Evolutionary conservation across 2,113 vertebrate genomes (phyloP), one percentile per base, ranked within the genome.

Genomic region (Ameiurus melas): DNA sequence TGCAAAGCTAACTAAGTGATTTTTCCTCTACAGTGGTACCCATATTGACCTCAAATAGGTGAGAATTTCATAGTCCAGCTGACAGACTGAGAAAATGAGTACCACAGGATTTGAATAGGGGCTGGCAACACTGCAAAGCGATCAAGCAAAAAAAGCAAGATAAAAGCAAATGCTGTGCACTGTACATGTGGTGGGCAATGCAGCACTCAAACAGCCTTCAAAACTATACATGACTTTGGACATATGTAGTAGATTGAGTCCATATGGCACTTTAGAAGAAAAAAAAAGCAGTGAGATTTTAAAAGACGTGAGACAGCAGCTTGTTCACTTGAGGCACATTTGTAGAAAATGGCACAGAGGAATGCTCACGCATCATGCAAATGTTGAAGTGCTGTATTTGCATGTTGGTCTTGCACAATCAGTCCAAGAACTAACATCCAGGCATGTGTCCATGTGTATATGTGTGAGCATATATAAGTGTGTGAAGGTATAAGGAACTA

Each of bases 401-500:
- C 92, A 91, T 92, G 93, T 94, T 94, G 91, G 92, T 93, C 92
- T 92, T 92, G 89, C 91, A 92, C 89, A 90, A 90, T 89, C 89
- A 79, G 88, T 89, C 53, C 89, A 92, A 92, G 86, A 90, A 91
- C 90, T 90, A 85, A 68, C 73, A 81, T 87, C 30, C 84, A 85
- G 57, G 84, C 87, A 89, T 82, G 84, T 84, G 71, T 78, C 2
- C n/a, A 47, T 68, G 33, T 83, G 79, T 71, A 62, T 87, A 78
- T 73, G 53, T 79, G 60, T 66, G 83, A 36, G 20, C 70, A 33
- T 19, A 25, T 60, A 68, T 57, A 60, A 17, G 43, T 80, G 55
- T 43, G 55, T 66, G 43, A 71, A 90, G 68, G 87, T 84, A 87
- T 91, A 80, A 85, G 88, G 86, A 85, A 84, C 75, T 86, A 83